phyloP scores from a whole-genome alignment of 2,797 vertebrate species.

The Cyclopterus lumpus region DNA sequence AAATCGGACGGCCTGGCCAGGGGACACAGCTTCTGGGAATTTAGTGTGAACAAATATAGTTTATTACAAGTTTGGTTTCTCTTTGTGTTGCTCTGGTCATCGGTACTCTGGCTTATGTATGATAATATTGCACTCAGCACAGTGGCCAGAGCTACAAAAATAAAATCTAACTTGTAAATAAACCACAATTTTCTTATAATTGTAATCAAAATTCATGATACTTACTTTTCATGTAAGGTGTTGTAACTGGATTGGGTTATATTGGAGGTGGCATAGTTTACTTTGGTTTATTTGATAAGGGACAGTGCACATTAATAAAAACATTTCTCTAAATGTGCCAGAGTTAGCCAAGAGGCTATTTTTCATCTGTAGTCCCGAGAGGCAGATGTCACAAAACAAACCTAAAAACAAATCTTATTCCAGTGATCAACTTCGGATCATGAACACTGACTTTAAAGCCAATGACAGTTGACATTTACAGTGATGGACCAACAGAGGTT shows the following conservation, averaged over 20 bases:
- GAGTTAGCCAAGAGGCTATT: too few relatives aligned
- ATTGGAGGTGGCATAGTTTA: too few relatives aligned
- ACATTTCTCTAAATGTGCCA: too few relatives aligned
- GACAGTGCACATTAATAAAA: too few relatives aligned
- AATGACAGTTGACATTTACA: not conserved
- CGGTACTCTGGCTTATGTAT: not conserved
- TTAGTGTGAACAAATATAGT: not conserved
- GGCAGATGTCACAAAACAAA: too few relatives aligned
- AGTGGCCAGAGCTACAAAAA: not conserved
- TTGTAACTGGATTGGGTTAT: conserved; percentile 1
- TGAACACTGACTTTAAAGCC: conserved; percentile 1
- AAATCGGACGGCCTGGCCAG: not conserved
- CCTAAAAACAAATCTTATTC: too few relatives aligned
- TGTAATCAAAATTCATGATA: not conserved
- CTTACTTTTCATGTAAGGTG: not conserved
- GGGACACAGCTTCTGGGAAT: not conserved
- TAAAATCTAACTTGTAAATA: conserved; percentile 2
- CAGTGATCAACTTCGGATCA: conserved; percentile 4
- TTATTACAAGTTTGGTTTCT: conserved; percentile 1
- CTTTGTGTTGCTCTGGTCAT: not conserved
- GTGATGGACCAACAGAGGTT: not conserved
- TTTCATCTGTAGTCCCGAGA: too few relatives aligned
- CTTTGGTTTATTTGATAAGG: too few relatives aligned
- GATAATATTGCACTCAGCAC: not conserved
- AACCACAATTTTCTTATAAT: not conserved